Base-by-base conservation (phyloP, 2,888 invertebrate species). In the Trachelus iudaicus region DNA sequence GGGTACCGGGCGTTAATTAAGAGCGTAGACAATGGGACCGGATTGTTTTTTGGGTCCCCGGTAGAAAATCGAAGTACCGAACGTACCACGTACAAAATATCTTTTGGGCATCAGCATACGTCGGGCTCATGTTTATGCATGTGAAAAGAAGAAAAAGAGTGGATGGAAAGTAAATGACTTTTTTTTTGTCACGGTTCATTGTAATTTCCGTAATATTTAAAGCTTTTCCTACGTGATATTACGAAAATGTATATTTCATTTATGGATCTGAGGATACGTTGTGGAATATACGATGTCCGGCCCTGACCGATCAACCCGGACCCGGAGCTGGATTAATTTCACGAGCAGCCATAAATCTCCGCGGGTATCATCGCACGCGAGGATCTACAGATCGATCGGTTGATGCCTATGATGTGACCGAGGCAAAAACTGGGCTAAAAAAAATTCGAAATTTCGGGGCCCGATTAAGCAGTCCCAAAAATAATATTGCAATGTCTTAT, bases 1-100 rank as follows among this genome's bases (percentile, higher is more conserved):
- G 71, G 76, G 80, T 69, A n/a, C n/a, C 30, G 83, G 77, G 78
- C 13, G 37, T 85, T 86, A 86, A 86, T 86, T 86, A 86, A 85
- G 85, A 78, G 79, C 80, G 79, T 85, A 83, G 82, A 85, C 81
- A 85, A 86, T 85, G 79, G 83, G 71, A 34, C 71, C 31, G 31
- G 13, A 15, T 34, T 31, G 30, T 31, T 71, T 56, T 71, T 71
- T 34, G 71, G 33, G 71, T 71, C 31, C 33, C 31, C 71, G 31
- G 13, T 13, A 71, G 23, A 34, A 71, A 34, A 31, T 71, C 71
- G 31, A 34, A 34, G 12, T 71, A 71, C 71, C 31, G 12, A 34
- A 33, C 71, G 31, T 6, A 23, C 2, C 33, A 9, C 71, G 31
- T 71, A 1, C 1, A 31, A 71, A 71, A 15, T 71, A 31, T 71